Conservation (phyloP, 2,797 vertebrate genomes). For the Anolis apletophallus region DNA sequence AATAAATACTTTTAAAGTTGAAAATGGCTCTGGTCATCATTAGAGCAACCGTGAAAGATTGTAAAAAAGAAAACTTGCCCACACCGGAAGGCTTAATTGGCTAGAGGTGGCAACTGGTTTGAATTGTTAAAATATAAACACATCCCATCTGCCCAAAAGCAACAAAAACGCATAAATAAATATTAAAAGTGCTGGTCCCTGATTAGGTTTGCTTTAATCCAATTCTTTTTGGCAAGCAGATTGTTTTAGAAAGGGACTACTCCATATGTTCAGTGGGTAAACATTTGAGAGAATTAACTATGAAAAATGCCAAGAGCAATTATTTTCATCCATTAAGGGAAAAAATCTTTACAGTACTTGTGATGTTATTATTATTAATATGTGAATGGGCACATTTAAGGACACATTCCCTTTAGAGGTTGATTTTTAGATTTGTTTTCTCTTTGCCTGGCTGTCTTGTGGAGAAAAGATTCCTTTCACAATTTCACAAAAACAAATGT, state of each 20-base stretch:
- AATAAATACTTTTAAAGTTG: background rate
- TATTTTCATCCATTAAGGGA: background rate
- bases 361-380: constrained; percentile 25
- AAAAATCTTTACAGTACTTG: constrained; percentile 1
- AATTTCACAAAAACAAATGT: background rate
- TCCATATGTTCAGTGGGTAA: constrained; percentile 33
- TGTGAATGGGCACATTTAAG: accelerated
- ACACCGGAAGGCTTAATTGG: background rate
- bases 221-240: constrained; percentile 7
- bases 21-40: no score
- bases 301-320: constrained; percentile 23
- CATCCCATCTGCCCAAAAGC: background rate
- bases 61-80: background rate
- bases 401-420: background rate
- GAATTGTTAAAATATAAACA: constrained; percentile 28
- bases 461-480: background rate
- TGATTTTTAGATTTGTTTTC: constrained; percentile 21
- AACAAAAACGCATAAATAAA: background rate
- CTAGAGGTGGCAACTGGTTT: background rate
- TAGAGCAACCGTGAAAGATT: background rate
- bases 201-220: constrained; percentile 22
- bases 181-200: constrained; percentile 30
- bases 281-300: constrained; percentile 6
- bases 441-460: background rate
- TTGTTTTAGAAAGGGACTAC: constrained; percentile 12